These are phyloP conservation scores for Rhinoderma darwinii DNA, from an alignment of 2,113 vertebrate genomes.

Conservation along the genomic window DNA sequence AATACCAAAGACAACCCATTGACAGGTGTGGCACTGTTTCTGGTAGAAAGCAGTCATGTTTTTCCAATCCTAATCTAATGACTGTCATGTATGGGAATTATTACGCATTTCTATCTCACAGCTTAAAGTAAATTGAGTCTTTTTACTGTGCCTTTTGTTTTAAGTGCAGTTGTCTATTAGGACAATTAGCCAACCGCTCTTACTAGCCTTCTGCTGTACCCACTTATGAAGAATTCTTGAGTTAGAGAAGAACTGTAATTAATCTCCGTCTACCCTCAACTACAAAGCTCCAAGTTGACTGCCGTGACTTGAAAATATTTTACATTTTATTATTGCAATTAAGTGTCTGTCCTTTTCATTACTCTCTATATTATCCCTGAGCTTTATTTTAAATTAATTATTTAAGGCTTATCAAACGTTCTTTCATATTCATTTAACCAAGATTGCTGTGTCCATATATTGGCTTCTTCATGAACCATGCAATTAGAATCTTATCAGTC, in stretches of 20 bases:
- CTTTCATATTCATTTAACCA: conserved; percentile 38
- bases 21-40: too few species aligned
- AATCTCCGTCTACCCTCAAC: conserved; percentile 10
- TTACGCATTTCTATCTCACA: not conserved
- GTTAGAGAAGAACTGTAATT: not conserved
- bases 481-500: conserved; percentile 56
- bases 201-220: not conserved
- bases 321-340: conserved; percentile 31
- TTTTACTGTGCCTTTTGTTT: not conserved
- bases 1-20: too few species aligned
- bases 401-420: conserved; percentile 45
- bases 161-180: not conserved
- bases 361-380: conserved; percentile 24
- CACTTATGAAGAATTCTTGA: not conserved
- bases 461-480: conserved; percentile 25
- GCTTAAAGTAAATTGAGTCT: not conserved
- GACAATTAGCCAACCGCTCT: not conserved
- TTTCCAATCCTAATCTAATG: too few species aligned
- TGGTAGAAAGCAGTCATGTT: too few species aligned
- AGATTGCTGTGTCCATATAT: conserved; percentile 33
- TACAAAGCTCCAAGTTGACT: not conserved
- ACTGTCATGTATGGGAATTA: not conserved
- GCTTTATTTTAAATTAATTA: conserved; percentile 50
- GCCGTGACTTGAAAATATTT: conserved; percentile 1
- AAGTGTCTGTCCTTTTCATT: conserved; percentile 14